Evolutionary conservation across 2,888 invertebrate species (phyloP).

Genomic region (Idaea aversata): DNA sequence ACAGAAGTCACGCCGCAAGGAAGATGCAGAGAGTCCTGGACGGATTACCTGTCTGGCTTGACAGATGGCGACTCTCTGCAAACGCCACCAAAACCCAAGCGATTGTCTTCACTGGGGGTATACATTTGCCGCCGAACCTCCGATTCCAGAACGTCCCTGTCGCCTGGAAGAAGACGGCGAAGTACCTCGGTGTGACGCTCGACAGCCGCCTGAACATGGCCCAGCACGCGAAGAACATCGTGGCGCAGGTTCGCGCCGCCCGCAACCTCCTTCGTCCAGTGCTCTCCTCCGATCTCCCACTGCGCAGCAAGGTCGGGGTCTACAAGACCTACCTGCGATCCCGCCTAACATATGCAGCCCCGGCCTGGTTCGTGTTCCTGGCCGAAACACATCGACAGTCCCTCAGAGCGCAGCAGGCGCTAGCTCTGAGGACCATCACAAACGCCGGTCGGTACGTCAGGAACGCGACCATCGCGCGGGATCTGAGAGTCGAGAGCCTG

Average conservation of each 20-base stretch:
- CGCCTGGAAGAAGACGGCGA: not conserved
- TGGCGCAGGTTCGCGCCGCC: not conserved
- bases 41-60: constrained; percentile 18
- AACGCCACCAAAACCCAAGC: not conserved
- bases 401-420: not conserved
- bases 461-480: not conserved
- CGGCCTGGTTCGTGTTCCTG: not conserved
- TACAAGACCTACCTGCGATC: not conserved
- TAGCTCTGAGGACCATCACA: not conserved
- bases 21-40: constrained; percentile 19
- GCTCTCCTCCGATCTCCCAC: not conserved
- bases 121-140: not conserved
- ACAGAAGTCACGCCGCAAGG: not conserved
- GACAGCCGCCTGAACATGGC: not conserved
- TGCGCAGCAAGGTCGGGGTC: not conserved
- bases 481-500: not conserved
- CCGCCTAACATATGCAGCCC: not conserved
- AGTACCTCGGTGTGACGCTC: not conserved
- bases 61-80: constrained; percentile 16
- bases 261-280: not conserved
- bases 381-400: not conserved
- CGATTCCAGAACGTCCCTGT: not conserved
- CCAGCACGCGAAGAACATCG: not conserved
- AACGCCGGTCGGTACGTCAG: not conserved
- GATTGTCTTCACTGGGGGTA: constrained; percentile 2